Conservation (phyloP, 2,888 invertebrate genomes). For the Microdon myrmicae region DNA sequence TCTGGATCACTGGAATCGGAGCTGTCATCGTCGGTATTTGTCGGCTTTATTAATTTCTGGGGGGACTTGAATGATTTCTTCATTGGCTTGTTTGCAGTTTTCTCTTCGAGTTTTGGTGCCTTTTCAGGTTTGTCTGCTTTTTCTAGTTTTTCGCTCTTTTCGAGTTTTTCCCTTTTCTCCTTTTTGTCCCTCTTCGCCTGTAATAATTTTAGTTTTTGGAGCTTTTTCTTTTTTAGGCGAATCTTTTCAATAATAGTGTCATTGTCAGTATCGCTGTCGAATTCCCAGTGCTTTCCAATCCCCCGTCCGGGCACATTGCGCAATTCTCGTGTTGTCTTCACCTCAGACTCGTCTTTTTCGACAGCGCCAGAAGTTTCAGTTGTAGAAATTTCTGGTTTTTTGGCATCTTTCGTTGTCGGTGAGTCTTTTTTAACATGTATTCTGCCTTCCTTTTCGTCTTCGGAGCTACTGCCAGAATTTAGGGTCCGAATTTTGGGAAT, state of each 20-base stretch:
- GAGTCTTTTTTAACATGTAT: slow-evolving; percentile 26
- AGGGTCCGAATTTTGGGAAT: slow-evolving; percentile 66
- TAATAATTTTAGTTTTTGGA: slow-evolving; percentile 55
- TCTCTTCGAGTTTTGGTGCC: slow-evolving; percentile 36
- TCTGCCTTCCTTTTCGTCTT: slow-evolving; percentile 66
- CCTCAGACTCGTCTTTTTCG: slow-evolving; percentile 56
- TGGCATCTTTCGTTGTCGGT: slow-evolving; percentile 18
- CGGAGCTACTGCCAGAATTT: slow-evolving; percentile 65
- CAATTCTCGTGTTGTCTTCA: slow-evolving; percentile 70
- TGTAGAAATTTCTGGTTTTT: slow-evolving; percentile 44
- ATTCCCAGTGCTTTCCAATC: slow-evolving; percentile 86
- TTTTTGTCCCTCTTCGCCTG: slow-evolving; percentile 58
- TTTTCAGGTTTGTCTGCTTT: slow-evolving; percentile 57
- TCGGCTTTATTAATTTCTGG: slow-evolving; percentile 52
- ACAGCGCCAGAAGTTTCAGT: slow-evolving; percentile 35
- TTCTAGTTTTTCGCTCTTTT: slow-evolving; percentile 49
- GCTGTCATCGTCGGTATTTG: slow-evolving; percentile 54
- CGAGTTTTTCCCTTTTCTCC: slow-evolving; percentile 55
- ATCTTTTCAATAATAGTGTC: slow-evolving; percentile 59
- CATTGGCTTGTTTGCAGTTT: slow-evolving; percentile 46
- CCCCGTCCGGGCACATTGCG: slow-evolving; percentile 81
- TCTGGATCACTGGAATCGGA: slow-evolving; percentile 69
- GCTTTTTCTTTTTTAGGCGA: slow-evolving; percentile 56
- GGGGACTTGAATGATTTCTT: slow-evolving; percentile 55
- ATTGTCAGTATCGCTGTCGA: slow-evolving; percentile 69